These are phyloP conservation scores for Loxodonta africana DNA, from an alignment of 2,113 vertebrate genomes.

Conservation along the genomic window DNA sequence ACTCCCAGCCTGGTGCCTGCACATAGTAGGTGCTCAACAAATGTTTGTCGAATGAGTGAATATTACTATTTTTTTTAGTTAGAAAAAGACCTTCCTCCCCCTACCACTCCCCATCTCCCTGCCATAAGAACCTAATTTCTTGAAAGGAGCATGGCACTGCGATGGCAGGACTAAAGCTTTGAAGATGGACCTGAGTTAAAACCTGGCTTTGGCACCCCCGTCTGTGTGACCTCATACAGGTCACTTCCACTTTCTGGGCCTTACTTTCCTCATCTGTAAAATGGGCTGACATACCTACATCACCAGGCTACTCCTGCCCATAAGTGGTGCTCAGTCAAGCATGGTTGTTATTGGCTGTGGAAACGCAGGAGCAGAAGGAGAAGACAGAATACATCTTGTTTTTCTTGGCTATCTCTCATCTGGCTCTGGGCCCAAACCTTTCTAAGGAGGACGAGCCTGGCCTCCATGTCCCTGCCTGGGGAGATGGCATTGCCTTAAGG, in stretches of 20 bases:
- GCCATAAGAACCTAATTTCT: not conserved
- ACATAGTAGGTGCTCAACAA: not conserved
- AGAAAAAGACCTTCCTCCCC: not conserved
- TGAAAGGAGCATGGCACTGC: not conserved
- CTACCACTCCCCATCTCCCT: not conserved
- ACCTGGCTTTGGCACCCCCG: not conserved
- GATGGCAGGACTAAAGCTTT: not conserved
- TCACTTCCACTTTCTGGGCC: not conserved
- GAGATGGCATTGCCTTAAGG: not conserved
- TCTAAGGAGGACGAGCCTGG: not conserved
- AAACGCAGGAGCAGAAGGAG: not conserved
- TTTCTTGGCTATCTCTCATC: not conserved
- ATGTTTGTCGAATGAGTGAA: not conserved
- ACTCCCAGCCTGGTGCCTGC: not conserved
- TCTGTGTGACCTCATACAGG: not conserved
- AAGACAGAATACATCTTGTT: not conserved
- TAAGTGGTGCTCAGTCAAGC: not conserved
- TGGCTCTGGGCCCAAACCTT: not conserved
- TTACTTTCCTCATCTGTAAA: not conserved
- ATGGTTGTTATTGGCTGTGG: not conserved
- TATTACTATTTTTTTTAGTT: not conserved
- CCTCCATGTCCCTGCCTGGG: not conserved
- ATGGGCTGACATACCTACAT: not conserved
- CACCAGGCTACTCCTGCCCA: not conserved
- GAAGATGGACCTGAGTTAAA: not conserved